phyloP scores from a whole-genome alignment of 2,113 vertebrate species.

The Murina feae region DNA sequence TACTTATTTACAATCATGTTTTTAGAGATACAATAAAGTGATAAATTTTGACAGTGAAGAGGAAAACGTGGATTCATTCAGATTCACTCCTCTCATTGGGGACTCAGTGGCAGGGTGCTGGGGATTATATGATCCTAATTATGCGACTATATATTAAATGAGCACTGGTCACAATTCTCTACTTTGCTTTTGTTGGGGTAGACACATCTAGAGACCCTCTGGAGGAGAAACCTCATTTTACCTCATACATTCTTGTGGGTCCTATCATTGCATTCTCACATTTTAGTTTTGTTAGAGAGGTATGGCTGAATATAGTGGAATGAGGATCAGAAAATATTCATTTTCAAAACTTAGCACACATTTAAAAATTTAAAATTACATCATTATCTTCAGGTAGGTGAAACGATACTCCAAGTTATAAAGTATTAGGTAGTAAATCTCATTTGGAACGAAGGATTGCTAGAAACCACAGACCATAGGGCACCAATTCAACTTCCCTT shows the following conservation, averaged over 20 bases:
- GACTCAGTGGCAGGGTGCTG: not conserved
- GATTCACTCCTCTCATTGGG: not conserved
- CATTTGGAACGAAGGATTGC: not conserved
- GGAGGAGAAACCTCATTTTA: not conserved
- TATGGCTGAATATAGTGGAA: not conserved
- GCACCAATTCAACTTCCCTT: not conserved
- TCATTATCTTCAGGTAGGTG: not conserved
- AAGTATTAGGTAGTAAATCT: not conserved
- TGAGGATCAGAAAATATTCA: not conserved
- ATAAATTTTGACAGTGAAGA: constrained; percentile 17
- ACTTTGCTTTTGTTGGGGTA: not conserved
- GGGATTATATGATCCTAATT: not conserved
- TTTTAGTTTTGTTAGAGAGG: not conserved
- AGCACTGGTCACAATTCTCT: not conserved
- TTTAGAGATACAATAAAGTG: not conserved
- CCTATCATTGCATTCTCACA: not conserved
- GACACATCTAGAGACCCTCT: not conserved
- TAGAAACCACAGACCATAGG: not conserved
- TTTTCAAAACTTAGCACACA: not conserved
- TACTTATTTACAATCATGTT: not conserved
- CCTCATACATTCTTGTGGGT: not conserved
- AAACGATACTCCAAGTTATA: not conserved
- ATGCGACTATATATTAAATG: not conserved
- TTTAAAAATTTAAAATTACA: not conserved
- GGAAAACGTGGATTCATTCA: not conserved